Evolutionary conservation across 2,797 vertebrate genomes (phyloP), one percentile per base, ranked within the genome.

Genomic region (Sus cebifrons): DNA sequence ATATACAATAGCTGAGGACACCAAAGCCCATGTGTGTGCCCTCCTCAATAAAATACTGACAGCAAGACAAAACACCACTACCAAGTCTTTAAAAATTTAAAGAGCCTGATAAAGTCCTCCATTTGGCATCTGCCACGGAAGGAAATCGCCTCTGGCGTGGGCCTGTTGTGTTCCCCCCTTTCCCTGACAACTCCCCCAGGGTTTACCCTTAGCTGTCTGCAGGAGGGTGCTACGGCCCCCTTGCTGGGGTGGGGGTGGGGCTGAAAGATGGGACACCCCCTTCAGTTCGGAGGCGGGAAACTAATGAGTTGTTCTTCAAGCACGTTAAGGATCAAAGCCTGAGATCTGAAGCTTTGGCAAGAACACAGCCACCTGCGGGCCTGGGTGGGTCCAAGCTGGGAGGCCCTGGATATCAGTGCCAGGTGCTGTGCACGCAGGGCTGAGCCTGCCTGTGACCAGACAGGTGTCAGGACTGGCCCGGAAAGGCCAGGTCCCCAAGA

Each of bases 51-150:
- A 95, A 96, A 89, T 13, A 94, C 67, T 67, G 79, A 89, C 62
- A 93, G 83, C 86, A 77, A 96, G 86, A 97, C 94, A 97, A 97
- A 97, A 73, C 91, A 93, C 73, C 84, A 73, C 71, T 74, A 27
- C 70, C 44, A n/a, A 85, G 79, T 93, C 93, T 97, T 98, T 97
- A 98, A 98, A 98, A 96, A 95, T 98, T 97, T 97, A 98, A 91
- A 96, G 32, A 79, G 58, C 67, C 56, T 1, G 71, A 81, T 82
- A 87, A 77, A 91, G 32, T 23, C 89, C 44, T 96, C 94, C 94
- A 85, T 87, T 89, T 18, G 0, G 83, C 97, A 98, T 49, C 96
- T 98, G 97, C 62, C 75, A n/a, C 9, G 2, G 86, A 77, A 96
- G 96, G 93, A 97, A 96, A 96, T 65, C 0, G 79, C 96, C 81